Conservation (phyloP, 2,888 invertebrate species). For the Philaethria dido region DNA sequence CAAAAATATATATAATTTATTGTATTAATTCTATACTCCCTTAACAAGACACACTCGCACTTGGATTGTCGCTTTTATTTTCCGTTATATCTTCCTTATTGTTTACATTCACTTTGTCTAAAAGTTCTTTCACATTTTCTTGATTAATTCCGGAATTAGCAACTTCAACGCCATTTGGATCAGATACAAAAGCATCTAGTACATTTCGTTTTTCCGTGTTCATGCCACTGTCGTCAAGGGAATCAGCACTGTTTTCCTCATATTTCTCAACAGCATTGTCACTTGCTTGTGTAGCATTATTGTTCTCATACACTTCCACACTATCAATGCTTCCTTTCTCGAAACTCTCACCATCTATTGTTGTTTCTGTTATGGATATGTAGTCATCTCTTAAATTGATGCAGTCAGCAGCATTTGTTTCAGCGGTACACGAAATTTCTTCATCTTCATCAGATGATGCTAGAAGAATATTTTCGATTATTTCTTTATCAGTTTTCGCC, state of each 20-base stretch:
- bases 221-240: not conserved
- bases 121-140: not conserved
- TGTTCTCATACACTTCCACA: constrained; percentile 11
- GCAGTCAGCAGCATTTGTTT: constrained; percentile 45
- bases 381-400: constrained; percentile 40
- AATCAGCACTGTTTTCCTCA: not conserved
- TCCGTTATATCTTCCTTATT: not conserved
- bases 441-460: constrained; percentile 68
- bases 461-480: constrained; percentile 61
- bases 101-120: not conserved
- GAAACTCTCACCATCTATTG: constrained; percentile 5
- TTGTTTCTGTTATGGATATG: constrained; percentile 40
- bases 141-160: not conserved
- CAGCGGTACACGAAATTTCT: constrained; percentile 46
- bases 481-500: constrained; percentile 24
- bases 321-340: constrained; percentile 8
- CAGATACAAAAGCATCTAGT: not conserved
- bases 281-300: constrained; percentile 13
- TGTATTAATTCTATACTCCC: not conserved
- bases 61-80: constrained; percentile 4
- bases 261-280: not conserved
- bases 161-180: not conserved
- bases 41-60: not conserved
- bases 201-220: not conserved
- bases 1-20: constrained; percentile 4